Base-by-base conservation (phyloP, 2,888 invertebrate genomes). In the Metellina segmentata region DNA sequence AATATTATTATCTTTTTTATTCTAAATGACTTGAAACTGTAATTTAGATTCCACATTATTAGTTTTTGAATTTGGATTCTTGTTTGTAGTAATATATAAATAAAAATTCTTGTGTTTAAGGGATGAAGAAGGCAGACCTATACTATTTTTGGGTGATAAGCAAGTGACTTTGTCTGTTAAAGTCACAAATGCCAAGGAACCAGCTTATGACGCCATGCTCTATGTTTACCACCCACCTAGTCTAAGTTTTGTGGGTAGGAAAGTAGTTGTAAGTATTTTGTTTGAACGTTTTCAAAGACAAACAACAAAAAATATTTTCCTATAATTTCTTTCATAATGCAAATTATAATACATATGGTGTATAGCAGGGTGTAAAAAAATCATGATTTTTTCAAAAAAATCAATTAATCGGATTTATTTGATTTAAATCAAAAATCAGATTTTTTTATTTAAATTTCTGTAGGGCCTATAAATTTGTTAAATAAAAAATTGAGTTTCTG, bases 121-220 rank as follows among this genome's bases (percentile, higher is more conserved):
- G 74, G 93, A 93, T 91, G 93, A 94, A 9, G 94, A 93, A 52
- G 94, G 93, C 13, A 94, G 94, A 53, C 94, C 94, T 93, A 94
- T 95, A 48, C 91, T 95, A 89, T 95, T 96, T 53, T 95, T 98
- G 94, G 98, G 98, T 0, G 96, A 97, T 94, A 96, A 97, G 88
- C 97, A 97, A 94, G 96, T 98, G 52, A 96, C 96, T 86, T 95
- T 99, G 0, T 96, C 97, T 53, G 96, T 98, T 9, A 96, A 96
- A n/a, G 96, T 98, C 0, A 96, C 96, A 86, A 99, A 99, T 95
- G 95, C 96, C 20, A 97, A 97, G 0, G 99, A 99, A 94, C 97
- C 98, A 0, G 98, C 98, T 0, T 98, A 98, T 94, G 98, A 98
- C 95, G 97, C 98, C 0, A 97, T 97, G 94, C 94, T 98, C 34